These are phyloP conservation scores for Phragmatobia fuliginosa DNA, from an alignment of 2,888 invertebrate species.

Conservation along the genomic window DNA sequence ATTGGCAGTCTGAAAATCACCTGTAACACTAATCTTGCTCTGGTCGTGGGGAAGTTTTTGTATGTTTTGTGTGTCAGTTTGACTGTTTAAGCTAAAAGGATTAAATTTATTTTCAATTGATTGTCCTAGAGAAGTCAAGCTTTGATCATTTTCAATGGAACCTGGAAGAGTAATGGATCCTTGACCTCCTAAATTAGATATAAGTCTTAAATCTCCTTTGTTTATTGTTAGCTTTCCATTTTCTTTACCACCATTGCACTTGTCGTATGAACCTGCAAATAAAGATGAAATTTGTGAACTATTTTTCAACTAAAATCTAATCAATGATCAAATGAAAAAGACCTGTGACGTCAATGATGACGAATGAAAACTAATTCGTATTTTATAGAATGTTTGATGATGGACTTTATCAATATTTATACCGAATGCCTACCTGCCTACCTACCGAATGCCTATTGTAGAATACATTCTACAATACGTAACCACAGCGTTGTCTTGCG, in stretches of 20 bases:
- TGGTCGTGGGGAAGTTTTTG: not conserved
- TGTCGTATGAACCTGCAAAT: slow-evolving; percentile 83
- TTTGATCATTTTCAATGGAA: slow-evolving; percentile 7
- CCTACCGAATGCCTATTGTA: too few relatives aligned
- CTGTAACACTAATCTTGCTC: slow-evolving; percentile 22
- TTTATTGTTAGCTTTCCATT: not conserved
- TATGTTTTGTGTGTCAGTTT: slow-evolving; percentile 4
- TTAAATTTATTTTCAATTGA: slow-evolving; percentile 7
- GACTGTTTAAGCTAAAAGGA: slow-evolving; percentile 11
- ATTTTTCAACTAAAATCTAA: slow-evolving; percentile 76
- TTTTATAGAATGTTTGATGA: slow-evolving; percentile 35
- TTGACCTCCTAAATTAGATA: slow-evolving; percentile 25
- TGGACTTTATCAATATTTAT: slow-evolving; percentile 17
- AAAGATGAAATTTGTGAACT: slow-evolving; percentile 80
- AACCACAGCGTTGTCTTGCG: too few relatives aligned
- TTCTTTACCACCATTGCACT: slow-evolving; percentile 52
- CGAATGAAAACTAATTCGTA: slow-evolving; percentile 53
- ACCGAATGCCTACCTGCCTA: slow-evolving; percentile 17
- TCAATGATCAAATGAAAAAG: slow-evolving; percentile 73
- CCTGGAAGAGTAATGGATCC: not conserved
- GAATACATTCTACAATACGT: too few relatives aligned
- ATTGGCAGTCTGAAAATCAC: slow-evolving; percentile 16
- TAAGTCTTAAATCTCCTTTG: slow-evolving; percentile 31
- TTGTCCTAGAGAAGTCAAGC: slow-evolving; percentile 16
- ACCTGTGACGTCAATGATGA: slow-evolving; percentile 52